Base-by-base conservation (phyloP, 92 coral and sea anemone species). In the Zoanthus solanderi region DNA sequence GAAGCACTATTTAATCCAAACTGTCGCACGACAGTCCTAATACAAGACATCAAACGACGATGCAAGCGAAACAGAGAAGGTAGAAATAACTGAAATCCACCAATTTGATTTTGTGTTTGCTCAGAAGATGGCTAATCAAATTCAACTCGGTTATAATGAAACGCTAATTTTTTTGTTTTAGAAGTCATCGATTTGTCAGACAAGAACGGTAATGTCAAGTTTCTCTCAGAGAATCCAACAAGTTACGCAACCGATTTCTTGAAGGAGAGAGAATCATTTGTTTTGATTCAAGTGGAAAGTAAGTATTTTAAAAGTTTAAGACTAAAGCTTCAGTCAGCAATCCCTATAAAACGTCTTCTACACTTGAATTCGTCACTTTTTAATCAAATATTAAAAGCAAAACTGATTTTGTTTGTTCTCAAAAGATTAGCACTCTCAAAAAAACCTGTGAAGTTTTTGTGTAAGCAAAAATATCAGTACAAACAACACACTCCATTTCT, bases 261-360 rank as follows among this genome's bases (percentile, higher is more conserved):
- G 15, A 97, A 97, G 69, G 95, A 97, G 7, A 79, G 99, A 61
- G 98, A 96, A 32, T 86, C 84, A 54, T 94, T 95, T 37, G 95
- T 97, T 71, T 97, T 97, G 44, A 95, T 97, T 8, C 92, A 84
- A 89, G 98, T 97, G 15, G 97, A 97, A 80, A 95, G 99, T 97
- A 87, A 97, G 99, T 94, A 5, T 18, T 75, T 58, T 17, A 23
- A 31, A 30, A 15, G 7, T 3, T 13, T 34, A 29, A 28, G 5
- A 8, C 10, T 9, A 17, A 16, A 6, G 66, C 5, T 60, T 17
- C 61, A 34, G 42, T 34, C 42, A 34, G 42, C 42, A 34, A 17
- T 7, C 8, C 17, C 18, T 60, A 63, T 5, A 58, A 13, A 58
- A 9, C 30, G 6, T 63, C 8, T 53, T 34, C 42, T 34, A 34